phyloP scores from a whole-genome alignment of 2,113 vertebrate species.

The Nothobranchius kuhntae region DNA sequence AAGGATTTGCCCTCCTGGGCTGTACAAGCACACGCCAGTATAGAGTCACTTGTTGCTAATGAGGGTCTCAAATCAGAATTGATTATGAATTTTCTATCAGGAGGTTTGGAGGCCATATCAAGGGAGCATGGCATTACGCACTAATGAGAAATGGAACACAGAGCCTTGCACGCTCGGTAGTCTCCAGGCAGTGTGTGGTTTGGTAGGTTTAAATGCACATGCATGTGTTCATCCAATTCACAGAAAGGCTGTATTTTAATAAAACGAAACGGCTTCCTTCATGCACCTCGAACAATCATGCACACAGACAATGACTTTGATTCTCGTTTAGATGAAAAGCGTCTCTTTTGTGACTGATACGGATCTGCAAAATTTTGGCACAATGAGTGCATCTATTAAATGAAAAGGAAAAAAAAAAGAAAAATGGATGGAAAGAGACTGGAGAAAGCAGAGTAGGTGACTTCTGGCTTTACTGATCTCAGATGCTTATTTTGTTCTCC shows the following conservation, averaged over 20 bases:
- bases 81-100: slow-evolving; percentile 78
- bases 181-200: slow-evolving; percentile 63
- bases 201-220: slow-evolving; percentile 69
- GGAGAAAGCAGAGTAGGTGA: slow-evolving; percentile 2
- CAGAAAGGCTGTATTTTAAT: slow-evolving; percentile 67
- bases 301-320: slow-evolving; percentile 62
- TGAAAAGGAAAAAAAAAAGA: slow-evolving; percentile 1
- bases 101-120: slow-evolving; percentile 68
- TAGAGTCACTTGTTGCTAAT: slow-evolving; percentile 73
- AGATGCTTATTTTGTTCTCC: slow-evolving; percentile 43
- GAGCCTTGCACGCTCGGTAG: slow-evolving; percentile 60
- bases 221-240: slow-evolving; percentile 61
- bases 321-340: slow-evolving; percentile 54
- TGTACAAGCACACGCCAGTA: slow-evolving; percentile 38
- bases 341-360: slow-evolving; percentile 38
- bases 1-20: slow-evolving; percentile 55
- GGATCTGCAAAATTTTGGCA: slow-evolving; percentile 22
- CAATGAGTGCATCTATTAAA: neutral
- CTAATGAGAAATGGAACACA: slow-evolving; percentile 76
- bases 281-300: slow-evolving; percentile 57
- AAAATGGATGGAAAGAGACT: neutral
- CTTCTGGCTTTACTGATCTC: slow-evolving; percentile 35
- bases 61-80: slow-evolving; percentile 72
- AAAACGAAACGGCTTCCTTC: slow-evolving; percentile 53
- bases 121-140: slow-evolving; percentile 64